These are phyloP conservation scores for Pitangus sulphuratus DNA, from an alignment of 2,797 vertebrate species.

Conservation along the genomic window DNA sequence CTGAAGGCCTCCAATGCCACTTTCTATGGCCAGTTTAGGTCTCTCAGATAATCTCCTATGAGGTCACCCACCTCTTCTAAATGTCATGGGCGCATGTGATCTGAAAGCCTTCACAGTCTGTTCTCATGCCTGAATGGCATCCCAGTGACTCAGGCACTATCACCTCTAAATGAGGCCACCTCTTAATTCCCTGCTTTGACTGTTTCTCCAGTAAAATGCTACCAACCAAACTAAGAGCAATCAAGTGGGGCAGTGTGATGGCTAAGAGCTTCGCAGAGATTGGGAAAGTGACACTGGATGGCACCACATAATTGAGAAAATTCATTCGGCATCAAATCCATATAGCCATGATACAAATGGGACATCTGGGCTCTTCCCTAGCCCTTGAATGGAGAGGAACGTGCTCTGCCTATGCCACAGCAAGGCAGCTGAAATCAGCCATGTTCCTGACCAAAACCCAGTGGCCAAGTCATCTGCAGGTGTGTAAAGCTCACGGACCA, in stretches of 20 bases:
- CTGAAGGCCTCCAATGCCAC: slow-evolving; percentile 36
- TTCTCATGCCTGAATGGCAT: slow-evolving; percentile 58
- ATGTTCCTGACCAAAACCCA: not conserved
- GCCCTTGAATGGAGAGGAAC: not conserved
- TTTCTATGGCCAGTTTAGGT: slow-evolving; percentile 48
- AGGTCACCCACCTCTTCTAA: slow-evolving; percentile 75
- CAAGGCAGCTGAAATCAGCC: not conserved
- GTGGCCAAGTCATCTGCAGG: not conserved
- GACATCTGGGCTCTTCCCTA: not conserved
- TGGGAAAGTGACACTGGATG: rapidly evolving
- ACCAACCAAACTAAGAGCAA: not conserved
- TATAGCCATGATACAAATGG: not conserved
- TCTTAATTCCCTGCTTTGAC: slow-evolving; percentile 50
- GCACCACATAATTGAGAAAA: not conserved
- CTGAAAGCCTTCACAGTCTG: slow-evolving; percentile 63
- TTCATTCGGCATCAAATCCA: not conserved
- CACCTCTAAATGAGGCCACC: not conserved
- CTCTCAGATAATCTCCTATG: slow-evolving; percentile 71
- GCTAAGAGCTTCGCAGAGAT: not conserved
- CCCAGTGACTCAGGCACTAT: slow-evolving; percentile 74
- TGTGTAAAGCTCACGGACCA: not conserved
- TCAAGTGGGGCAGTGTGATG: rapidly evolving
- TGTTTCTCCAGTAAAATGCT: not conserved
- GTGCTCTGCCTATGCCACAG: rapidly evolving
- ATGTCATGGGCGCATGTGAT: slow-evolving; percentile 81